Base-by-base conservation (phyloP, 2,888 invertebrate genomes). In the Boloria selene region DNA sequence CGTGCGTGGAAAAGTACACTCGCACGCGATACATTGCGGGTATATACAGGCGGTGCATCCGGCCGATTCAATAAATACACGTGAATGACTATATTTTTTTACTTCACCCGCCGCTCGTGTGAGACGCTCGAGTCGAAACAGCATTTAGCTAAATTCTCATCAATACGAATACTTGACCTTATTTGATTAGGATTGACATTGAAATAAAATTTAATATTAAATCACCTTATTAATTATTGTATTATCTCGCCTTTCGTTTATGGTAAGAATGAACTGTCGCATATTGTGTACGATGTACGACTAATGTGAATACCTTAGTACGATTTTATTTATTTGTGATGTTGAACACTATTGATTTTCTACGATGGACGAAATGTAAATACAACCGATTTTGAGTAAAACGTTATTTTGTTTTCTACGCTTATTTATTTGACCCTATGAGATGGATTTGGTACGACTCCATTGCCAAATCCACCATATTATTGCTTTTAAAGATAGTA, bases 321-420 rank as follows among this genome's bases (percentile, higher is more conserved):
- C 86, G 90, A 90, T 90, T 88, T 91, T 88, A 92, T 91, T 92
- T 91, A 92, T 92, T 92, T 91, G 91, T 91, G 90, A 92, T 92
- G 90, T 92, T 91, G 87, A 90, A 90, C 89, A 89, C 87, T 77
- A 88, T 88, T 91, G 88, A 90, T 92, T 91, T 91, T 91, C 90
- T 91, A 91, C 90, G 85, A 88, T 86, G 90, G 90, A 90, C 90
- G 88, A 90, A 89, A 88, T 92, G 92, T 92, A 92, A 92, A 92
- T 92, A 92, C 92, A 92, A 92, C 91, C 91, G 90, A 91, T 91
- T 90, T 88, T 89, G 90, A 91, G 91, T 91, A 92, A 91, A 91
- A 90, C 80, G 87, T 88, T 90, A 89, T 90, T 90, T 91, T 90
- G 89, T 92, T 90, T 91, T 64, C 83, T 77, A 83, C 81, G 86